A percentile compares a stretch with the other conserved stretches of the same genome.
Conservation (phyloP, 2,888 invertebrate genomes). For the Tipula helvola region DNA sequence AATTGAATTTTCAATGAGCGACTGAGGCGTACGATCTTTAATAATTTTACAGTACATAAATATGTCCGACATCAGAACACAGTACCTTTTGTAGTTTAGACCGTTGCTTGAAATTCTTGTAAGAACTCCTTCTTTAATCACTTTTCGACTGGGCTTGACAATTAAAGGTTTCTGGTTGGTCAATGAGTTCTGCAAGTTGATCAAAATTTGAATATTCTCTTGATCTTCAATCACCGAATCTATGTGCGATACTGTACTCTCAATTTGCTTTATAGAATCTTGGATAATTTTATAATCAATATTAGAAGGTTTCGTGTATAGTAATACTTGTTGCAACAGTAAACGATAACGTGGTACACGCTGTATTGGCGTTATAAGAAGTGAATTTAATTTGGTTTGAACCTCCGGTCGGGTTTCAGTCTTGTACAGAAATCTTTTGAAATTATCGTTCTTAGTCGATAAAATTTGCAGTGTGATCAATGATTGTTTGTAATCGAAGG, state of each 20-base stretch:
- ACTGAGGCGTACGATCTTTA: slow-evolving; percentile 33
- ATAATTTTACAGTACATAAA: slow-evolving; percentile 58
- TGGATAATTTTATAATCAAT: slow-evolving; percentile 41
- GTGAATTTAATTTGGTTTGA: slow-evolving; percentile 51
- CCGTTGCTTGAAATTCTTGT: slow-evolving; percentile 43
- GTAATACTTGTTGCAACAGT: slow-evolving; percentile 52
- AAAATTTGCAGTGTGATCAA: slow-evolving; percentile 43
- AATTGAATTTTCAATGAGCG: slow-evolving; percentile 44
- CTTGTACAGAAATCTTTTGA: slow-evolving; percentile 43
- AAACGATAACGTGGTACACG: slow-evolving; percentile 64
- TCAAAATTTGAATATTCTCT: slow-evolving; percentile 54
- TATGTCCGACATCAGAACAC: slow-evolving; percentile 59
- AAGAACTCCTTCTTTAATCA: slow-evolving; percentile 53
- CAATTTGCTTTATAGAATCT: slow-evolving; percentile 53
- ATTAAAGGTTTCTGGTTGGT: slow-evolving; percentile 48
- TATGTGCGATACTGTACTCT: slow-evolving; percentile 55
- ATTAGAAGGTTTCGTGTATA: slow-evolving; percentile 44
- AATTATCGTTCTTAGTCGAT: slow-evolving; percentile 38
- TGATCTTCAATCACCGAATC: slow-evolving; percentile 60
- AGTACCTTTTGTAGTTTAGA: slow-evolving; percentile 44
- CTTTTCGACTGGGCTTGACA: slow-evolving; percentile 46
- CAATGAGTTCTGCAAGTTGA: slow-evolving; percentile 53
- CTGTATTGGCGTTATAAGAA: slow-evolving; percentile 67
- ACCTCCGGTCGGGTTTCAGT: slow-evolving; percentile 61
- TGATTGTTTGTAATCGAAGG: slow-evolving; percentile 56